phyloP scores from a whole-genome alignment of 2,888 invertebrate species.

The Tipula lateralis region DNA sequence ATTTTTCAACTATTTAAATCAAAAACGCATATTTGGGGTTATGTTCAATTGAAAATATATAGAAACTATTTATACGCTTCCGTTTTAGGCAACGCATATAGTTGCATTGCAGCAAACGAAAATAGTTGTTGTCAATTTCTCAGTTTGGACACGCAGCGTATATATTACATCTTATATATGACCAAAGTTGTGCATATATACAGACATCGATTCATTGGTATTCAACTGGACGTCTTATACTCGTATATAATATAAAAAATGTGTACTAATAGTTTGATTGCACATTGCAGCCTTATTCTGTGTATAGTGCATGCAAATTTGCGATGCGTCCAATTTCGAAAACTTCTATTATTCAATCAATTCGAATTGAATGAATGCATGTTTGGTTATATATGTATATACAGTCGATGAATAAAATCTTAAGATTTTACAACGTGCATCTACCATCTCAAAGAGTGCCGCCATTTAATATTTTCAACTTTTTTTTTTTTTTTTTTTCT shows the following conservation, averaged over 20 bases:
- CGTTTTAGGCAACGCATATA: neutral
- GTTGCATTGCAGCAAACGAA: neutral
- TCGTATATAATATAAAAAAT: neutral
- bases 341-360: slow-evolving; percentile 5
- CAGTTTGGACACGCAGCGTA: neutral
- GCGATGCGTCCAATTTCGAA: neutral
- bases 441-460: neutral
- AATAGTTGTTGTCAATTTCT: neutral
- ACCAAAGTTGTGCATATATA: no score
- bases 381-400: neutral
- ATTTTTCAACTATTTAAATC: neutral
- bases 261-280: neutral
- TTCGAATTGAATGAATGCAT: neutral
- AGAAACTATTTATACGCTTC: neutral
- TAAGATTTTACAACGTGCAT: neutral
- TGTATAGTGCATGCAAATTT: neutral
- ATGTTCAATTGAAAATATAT: neutral
- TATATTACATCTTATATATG: neutral
- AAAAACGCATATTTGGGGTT: slow-evolving; percentile 7
- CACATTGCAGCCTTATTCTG: neutral
- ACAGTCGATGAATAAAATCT: neutral
- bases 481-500: neutral
- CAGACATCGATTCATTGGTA: no score
- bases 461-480: neutral
- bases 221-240: neutral